Base-by-base conservation (phyloP, 2,113 vertebrate species). In the Otocyon megalotis region DNA sequence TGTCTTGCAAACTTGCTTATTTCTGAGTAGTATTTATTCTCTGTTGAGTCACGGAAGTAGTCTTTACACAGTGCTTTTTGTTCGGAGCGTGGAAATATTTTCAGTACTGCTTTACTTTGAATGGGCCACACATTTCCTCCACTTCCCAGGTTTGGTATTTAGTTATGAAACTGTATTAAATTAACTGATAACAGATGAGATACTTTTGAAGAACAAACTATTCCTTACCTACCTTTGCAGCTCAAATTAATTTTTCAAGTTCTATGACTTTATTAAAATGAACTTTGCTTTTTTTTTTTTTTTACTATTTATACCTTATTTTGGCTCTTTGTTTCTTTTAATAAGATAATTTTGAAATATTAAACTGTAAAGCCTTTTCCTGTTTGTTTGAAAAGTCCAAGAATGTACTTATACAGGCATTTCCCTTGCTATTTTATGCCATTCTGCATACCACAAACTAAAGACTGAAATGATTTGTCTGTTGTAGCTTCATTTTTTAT, bases 1-100 rank as follows among this genome's bases (percentile, higher is more conserved):
- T 98, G 98, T 96, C 98, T 98, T 97, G 97, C 97, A 97, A 95
- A 97, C 85, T 90, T 98, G 98, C 98, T 98, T 98, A 96, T 97
- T 98, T 97, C 85, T 96, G 56, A 86, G 92, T 94, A 93, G 86
- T 98, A 63, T 97, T 97, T 97, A 96, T 92, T 91, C 4, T 90
- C 82, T 83, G 60, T 97, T 95, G 43, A 97, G 83, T 97, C 88
- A 86, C 80, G 60, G 96, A 95, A 96, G 93, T 93, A 96, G 96
- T 94, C 37, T 72, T 97, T 97, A 98, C 91, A 93, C 96, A 65
- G 95, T 97, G 97, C 93, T 97, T 98, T 94, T 92, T 96, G 96
- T 97, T 98, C 53, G 65, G 95, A 96, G 97, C 53, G 6, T 71
- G 53, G 90, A 90, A 72, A 58, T 91, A 67, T 97, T 95, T 96